Evolutionary conservation across 1,140 invertebrate species (phyloP), one percentile per base, ranked within the genome.

Genomic region (Dufourea novaeangliae): DNA sequence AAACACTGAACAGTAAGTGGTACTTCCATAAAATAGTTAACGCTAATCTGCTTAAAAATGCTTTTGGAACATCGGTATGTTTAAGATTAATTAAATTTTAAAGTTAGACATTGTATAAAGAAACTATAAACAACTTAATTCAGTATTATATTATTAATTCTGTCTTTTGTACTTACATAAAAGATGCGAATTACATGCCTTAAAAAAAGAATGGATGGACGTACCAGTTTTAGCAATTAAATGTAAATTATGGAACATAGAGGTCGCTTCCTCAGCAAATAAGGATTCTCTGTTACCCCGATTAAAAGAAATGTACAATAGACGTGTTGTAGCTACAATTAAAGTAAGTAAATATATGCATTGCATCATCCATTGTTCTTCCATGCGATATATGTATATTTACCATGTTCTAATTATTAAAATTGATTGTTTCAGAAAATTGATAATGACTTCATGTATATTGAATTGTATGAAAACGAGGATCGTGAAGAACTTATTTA

Each of bases 131-230:
- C n/a, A n/a, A n/a, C n/a, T n/a, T n/a, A n/a, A n/a, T n/a, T n/a
- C 32, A 29, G 6, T 6, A 64, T 62, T 22, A 57, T 37, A 29
- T 50, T 61, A 37, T 54, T 41, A 54, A 46, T 29, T 8, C 5
- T 56, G 20, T 57, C 62, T 52, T 10, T 66, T 79, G 66, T 76
- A 11, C 54, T 59, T 72, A 81, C 22, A 29, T 46, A 54, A 84
- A 73, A 61, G 61, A 0, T 52, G 63, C 22, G 50, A 70, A 52
- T 57, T 92, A 20, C 73, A 78, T 27, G 20, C n/a, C 1, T 61
- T 86, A 3, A 89, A 89, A 20, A 34, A 85, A 1, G 78, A 89
- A 62, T 92, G 89, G 89, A 1, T 87, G 1, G 32, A 74, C 0
- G 20, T 88, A 25, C 90, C 90, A 0, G 46, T 56, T 3, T 86